Evolutionary conservation across 2,888 invertebrate species (phyloP), one percentile per base, ranked within the genome.

Genomic region (Bruchidius siliquastri): DNA sequence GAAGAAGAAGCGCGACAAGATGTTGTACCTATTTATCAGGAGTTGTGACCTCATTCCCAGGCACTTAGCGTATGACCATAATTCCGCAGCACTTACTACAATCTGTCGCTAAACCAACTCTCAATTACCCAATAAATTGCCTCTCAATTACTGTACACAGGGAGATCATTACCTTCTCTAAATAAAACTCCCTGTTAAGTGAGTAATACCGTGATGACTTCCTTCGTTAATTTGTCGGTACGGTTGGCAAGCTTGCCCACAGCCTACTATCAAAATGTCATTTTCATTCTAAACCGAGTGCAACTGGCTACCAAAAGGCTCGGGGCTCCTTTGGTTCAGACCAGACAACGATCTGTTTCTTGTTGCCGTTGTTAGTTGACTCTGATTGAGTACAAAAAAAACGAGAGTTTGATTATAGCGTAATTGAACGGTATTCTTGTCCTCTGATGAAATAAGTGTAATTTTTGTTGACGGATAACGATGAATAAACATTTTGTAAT

Each of bases 221-320:
- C 75, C 78, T 49, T 80, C 79, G 80, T 79, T 80, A 79, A 72
- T 75, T 72, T 68, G 75, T 71, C 68, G 72, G 67, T 74, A 74
- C 77, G 76, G 77, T 76, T 77, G 78, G 78, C 74, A 77, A 75
- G 76, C 72, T 71, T 68, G 72, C 72, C 13, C 74, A 74, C 69
- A 75, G 74, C 69, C 75, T 69, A 74, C 80, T 78, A 81, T 81
- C 81, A 81, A 81, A 81, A 81, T 81, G 81, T 81, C 81, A 80
- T 81, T 81, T 81, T 80, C 78, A 76, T 78, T 77, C 49, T 13
- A 49, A 49, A 8, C 13, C 13, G 49, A 49, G 13, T 49, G 49
- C 49, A 49, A 49, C 76, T 49, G 49, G 3, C 13, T 49, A 49
- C 49, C 49, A 18, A 49, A 49, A 49, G 8, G 49, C 49, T 49